phyloP scores from a whole-genome alignment of 1,140 invertebrate species.

The Pseudomyrmex cubaensis region DNA sequence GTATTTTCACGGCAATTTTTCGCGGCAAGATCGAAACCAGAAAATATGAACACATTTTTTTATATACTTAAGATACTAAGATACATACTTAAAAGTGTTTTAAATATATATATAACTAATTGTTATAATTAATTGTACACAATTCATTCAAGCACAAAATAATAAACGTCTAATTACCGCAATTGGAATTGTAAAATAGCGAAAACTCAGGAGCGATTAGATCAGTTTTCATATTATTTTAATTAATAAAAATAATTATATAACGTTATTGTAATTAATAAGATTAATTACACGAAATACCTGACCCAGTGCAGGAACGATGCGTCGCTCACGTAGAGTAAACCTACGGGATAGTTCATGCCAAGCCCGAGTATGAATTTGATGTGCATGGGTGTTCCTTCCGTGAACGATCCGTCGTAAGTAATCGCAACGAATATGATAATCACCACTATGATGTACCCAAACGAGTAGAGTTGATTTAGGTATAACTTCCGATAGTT shows the following conservation, averaged over 20 bases:
- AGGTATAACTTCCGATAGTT: constrained; percentile 22
- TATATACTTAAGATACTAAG: too few relatives aligned
- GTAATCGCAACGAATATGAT: not conserved
- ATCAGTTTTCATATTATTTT: not conserved
- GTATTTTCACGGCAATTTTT: not conserved
- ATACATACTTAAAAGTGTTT: too few relatives aligned
- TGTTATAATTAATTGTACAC: too few relatives aligned
- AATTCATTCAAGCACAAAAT: too few relatives aligned
- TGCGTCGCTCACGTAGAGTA: constrained; percentile 44
- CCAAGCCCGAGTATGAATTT: constrained; percentile 13
- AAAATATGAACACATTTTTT: not conserved
- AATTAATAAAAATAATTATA: too few relatives aligned
- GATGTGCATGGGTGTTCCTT: not conserved
- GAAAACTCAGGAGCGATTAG: not conserved
- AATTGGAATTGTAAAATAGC: not conserved
- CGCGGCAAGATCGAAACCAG: too few relatives aligned
- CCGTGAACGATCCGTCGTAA: not conserved
- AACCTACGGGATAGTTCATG: constrained; percentile 1
- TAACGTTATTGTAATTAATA: not conserved
- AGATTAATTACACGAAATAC: constrained; percentile 35
- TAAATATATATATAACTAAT: too few relatives aligned
- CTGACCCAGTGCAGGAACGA: constrained; percentile 66
- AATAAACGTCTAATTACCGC: too few relatives aligned
- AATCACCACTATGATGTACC: not conserved
- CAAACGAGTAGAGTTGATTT: not conserved